Evolutionary conservation across 2,888 invertebrate species (phyloP).

Genomic region (Nomada goodeniana): DNA sequence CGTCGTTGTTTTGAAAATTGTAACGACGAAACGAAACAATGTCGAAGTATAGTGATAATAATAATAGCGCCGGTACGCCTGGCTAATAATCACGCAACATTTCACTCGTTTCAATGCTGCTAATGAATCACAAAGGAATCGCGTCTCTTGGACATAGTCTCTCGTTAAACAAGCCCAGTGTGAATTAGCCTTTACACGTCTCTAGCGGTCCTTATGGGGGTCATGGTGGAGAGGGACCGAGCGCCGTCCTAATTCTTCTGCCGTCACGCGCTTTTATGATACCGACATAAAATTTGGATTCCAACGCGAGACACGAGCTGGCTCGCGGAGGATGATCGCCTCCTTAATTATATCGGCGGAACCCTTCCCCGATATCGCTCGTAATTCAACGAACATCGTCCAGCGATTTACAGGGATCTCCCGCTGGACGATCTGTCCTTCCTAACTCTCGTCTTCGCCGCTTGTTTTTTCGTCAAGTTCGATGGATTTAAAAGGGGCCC

Average conservation of each 20-base stretch:
- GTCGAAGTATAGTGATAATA: too few species aligned
- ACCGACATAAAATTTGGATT: slow-evolving; percentile 83
- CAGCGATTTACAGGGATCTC: slow-evolving; percentile 64
- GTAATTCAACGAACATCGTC: slow-evolving; percentile 78
- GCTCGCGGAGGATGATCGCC: slow-evolving; percentile 69
- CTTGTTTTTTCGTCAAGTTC: slow-evolving; percentile 60
- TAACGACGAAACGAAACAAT: too few species aligned
- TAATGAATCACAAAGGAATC: slow-evolving; percentile 5
- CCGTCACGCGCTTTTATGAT: slow-evolving; percentile 83
- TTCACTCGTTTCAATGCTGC: too few species aligned
- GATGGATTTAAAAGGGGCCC: slow-evolving; percentile 24
- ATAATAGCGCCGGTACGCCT: too few species aligned
- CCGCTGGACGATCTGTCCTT: slow-evolving; percentile 58
- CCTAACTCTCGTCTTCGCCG: slow-evolving; percentile 27
- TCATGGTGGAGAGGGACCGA: slow-evolving; percentile 59
- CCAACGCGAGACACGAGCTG: slow-evolving; percentile 76
- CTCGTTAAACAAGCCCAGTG: slow-evolving; percentile 42
- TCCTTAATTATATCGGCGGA: slow-evolving; percentile 81
- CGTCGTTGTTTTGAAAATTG: too few species aligned
- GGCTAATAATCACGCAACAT: too few species aligned
- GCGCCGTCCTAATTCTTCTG: slow-evolving; percentile 82
- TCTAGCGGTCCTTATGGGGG: slow-evolving; percentile 56
- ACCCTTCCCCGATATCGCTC: slow-evolving; percentile 79
- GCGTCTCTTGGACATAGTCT: not conserved
- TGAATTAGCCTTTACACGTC: slow-evolving; percentile 66